Base-by-base conservation (phyloP, 2,888 invertebrate genomes). In the Galeopsomyia nigrocyanea region DNA sequence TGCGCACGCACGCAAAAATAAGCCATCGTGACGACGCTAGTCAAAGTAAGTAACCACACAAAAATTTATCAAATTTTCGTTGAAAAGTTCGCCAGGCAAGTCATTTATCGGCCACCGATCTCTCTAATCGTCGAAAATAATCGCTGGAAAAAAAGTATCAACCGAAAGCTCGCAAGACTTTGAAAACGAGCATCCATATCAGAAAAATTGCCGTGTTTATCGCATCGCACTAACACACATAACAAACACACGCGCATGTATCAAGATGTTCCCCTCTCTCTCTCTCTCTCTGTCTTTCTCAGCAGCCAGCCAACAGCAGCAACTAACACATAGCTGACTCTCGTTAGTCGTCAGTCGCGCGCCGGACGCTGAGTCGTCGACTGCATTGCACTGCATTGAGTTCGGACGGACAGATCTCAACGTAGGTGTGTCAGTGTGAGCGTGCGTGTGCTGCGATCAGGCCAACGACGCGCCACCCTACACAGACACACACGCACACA, bases 291-390 rank as follows among this genome's bases (percentile, higher is more conserved):
- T 3, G 26, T 2, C 26, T 26, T 55, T 55, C 65, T n/a, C 65
- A 9, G 56, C 22, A 14, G 64, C 51, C 68, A 47, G 26, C 3
- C 26, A 26, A 26, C 26, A 26, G 26, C 26, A 26, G 21, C 31
- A 56, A 47, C 53, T 51, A 56, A 62, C 47, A 47, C 49, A 22
- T 74, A 65, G 65, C 64, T 68, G 63, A 60, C 3, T 26, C 26
- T 26, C 26, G 64, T 65, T 53, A 68, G 53, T 72, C 46, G 78
- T 80, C 80, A 82, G 82, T 82, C 77, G 78, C 76, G 76, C 75
- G 78, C 75, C 77, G 80, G 79, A 82, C 79, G 79, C 77, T 82
- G 80, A 78, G 78, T 83, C 83, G 83, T 83, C 79, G 79, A 80
- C 80, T 39, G 81, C 39, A 39, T 13, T 39, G 39, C 78, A 80